These are phyloP conservation scores for Periophthalmodon schlosseri DNA, from an alignment of 2,113 vertebrate species.

Conservation along the genomic window DNA sequence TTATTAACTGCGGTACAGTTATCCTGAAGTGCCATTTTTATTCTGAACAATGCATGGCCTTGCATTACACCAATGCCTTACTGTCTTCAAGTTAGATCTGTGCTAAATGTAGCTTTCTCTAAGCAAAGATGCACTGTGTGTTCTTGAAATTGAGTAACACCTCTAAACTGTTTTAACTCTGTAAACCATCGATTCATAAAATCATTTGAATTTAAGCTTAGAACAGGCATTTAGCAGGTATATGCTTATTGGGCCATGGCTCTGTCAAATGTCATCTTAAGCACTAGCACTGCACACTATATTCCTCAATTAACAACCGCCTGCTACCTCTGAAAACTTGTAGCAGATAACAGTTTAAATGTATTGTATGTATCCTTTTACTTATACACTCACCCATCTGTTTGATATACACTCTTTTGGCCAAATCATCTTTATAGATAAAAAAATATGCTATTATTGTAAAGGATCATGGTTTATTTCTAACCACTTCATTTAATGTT, in stretches of 20 bases:
- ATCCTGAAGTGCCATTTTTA: constrained; percentile 11
- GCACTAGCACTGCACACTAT: constrained; percentile 21
- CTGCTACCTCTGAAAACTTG: constrained; percentile 62
- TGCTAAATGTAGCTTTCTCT: constrained; percentile 18
- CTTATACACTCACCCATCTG: constrained; percentile 16
- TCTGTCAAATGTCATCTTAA: constrained; percentile 12
- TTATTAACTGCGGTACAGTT: neutral
- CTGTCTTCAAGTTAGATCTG: constrained; percentile 23
- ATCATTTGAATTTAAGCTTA: neutral
- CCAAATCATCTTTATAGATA: constrained; percentile 5
- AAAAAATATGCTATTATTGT: neutral
- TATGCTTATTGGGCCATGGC: neutral
- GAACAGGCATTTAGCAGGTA: constrained; percentile 6
- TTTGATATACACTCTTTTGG: constrained; percentile 1
- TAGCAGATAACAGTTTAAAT: constrained; percentile 12
- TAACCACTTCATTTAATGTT: neutral
- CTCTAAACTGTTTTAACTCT: neutral
- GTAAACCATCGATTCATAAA: constrained; percentile 8
- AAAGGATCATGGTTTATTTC: neutral
- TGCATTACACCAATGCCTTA: constrained; percentile 35
- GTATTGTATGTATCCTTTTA: constrained; percentile 10
- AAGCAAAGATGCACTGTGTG: constrained; percentile 10
- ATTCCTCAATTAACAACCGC: constrained; percentile 42
- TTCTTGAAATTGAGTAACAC: neutral
- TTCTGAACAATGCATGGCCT: constrained; percentile 12